These are phyloP conservation scores for Lapara coniferarum DNA, from an alignment of 2,888 invertebrate species.

Conservation along the genomic window DNA sequence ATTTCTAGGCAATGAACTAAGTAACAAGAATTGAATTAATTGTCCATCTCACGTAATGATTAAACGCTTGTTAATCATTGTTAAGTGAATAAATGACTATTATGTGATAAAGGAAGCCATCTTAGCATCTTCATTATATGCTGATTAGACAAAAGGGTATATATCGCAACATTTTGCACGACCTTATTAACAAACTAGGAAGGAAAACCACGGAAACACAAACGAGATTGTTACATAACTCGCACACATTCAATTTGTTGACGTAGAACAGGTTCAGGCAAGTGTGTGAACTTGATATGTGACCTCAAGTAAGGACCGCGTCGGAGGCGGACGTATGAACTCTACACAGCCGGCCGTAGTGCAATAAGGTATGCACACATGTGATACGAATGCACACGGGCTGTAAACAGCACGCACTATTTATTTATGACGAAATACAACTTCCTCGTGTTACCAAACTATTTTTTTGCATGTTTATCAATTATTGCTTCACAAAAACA, in stretches of 20 bases:
- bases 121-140: not conserved
- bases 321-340: conserved; percentile 60
- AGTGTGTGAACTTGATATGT: conserved; percentile 77
- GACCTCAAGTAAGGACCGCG: conserved; percentile 66
- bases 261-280: conserved; percentile 58
- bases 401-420: conserved; percentile 32
- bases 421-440: conserved; percentile 8
- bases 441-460: conserved; percentile 16
- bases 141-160: conserved; percentile 9
- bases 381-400: conserved; percentile 46
- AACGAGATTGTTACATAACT: conserved; percentile 45
- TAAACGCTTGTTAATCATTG: not conserved
- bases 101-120: not conserved
- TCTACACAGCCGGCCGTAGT: conserved; percentile 45
- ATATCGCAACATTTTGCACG: conserved; percentile 27
- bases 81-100: not conserved
- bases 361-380: conserved; percentile 49
- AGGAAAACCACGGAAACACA: conserved; percentile 51
- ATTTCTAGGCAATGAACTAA: not conserved
- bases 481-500: conserved; percentile 10
- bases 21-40: not conserved
- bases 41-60: not conserved
- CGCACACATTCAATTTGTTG: conserved; percentile 44
- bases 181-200: conserved; percentile 43
- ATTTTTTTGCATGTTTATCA: conserved; percentile 9